Evolutionary conservation across 2,888 invertebrate species (phyloP).

Genomic region (Stenchaetothrips biformis): DNA sequence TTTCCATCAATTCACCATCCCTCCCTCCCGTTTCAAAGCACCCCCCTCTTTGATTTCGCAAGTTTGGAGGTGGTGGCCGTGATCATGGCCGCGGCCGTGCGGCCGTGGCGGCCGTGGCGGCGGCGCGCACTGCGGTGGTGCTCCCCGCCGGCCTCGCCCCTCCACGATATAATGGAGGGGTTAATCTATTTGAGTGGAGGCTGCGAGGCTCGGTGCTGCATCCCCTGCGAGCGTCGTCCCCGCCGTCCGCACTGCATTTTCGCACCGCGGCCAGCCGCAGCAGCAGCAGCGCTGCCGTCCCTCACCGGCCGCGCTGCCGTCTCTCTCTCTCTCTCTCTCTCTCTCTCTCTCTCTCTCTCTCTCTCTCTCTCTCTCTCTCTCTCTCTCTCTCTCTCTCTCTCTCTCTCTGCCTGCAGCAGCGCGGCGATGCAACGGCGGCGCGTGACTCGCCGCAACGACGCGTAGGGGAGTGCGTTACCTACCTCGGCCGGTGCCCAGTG

Average conservation of each 20-base stretch:
- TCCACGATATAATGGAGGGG: constrained; percentile 9
- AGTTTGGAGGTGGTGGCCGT: too few relatives aligned
- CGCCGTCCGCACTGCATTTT: not conserved
- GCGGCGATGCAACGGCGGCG: too few relatives aligned
- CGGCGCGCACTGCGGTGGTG: not conserved
- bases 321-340: not conserved
- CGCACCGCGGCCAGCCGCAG: not conserved
- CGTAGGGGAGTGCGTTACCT: too few relatives aligned
- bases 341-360: not conserved
- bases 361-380: not conserved
- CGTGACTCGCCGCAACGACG: too few relatives aligned
- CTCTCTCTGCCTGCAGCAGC: not conserved
- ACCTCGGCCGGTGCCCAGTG: too few relatives aligned
- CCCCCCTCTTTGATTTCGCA: too few relatives aligned
- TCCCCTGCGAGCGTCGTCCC: not conserved
- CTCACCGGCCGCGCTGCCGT: not conserved
- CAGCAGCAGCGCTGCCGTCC: not conserved
- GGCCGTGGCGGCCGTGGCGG: not conserved
- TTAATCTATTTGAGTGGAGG: constrained; percentile 16
- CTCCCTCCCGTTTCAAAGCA: too few relatives aligned
- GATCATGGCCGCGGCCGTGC: too few relatives aligned
- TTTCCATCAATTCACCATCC: too few relatives aligned
- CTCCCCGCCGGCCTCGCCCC: not conserved
- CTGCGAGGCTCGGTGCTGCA: too few relatives aligned
- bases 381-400: not conserved